Base-by-base conservation (phyloP, 2,888 invertebrate species). In the Marronus borbonicus region DNA sequence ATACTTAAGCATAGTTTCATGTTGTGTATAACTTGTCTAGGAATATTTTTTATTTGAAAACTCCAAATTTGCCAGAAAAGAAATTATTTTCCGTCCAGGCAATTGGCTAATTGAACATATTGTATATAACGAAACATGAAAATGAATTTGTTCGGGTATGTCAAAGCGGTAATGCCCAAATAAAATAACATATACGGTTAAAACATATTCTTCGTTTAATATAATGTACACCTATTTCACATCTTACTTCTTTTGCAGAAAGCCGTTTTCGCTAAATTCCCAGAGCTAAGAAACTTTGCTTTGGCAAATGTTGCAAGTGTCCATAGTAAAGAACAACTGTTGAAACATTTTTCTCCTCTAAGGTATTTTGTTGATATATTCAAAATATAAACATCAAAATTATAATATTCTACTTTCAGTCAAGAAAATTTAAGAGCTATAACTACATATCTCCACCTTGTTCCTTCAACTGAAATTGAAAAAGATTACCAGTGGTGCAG, bases 281-380 rank as follows among this genome's bases (percentile, higher is more conserved):
- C 95, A 4, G 94, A 97, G 83, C 88, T 99, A 76, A 91, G 94
- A 64, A 92, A 94, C 81, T 98, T 99, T 89, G 93, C 98, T 0
- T 89, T 99, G 50, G 93, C 97, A 0, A 99, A 98, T 89, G 98
- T 99, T 14, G 97, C 97, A 0, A 95, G 94, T 84, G 96, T 99
- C n/a, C 98, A 99, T 86, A 96, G 96, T 0, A 91, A 98, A 81
- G 94, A 95, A 78, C 92, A 93, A 17, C 90, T 98, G 31, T 89
- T 93, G 80, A 96, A 97, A 86, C 96, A 98, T 89, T 98, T 99
- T 87, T 93, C 93, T 12, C 91, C 92, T 76, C 87, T 95, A 64
- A 93, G 92, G 94, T 94, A 89, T 84, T 81, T 66, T 24, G 7
- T 31, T 55, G 0, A n/a, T n/a, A 69, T 10, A 31, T 36, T 4